Evolutionary conservation across 2,888 invertebrate genomes (phyloP), one percentile per base, ranked within the genome.

Genomic region (Cheilosia variabilis): DNA sequence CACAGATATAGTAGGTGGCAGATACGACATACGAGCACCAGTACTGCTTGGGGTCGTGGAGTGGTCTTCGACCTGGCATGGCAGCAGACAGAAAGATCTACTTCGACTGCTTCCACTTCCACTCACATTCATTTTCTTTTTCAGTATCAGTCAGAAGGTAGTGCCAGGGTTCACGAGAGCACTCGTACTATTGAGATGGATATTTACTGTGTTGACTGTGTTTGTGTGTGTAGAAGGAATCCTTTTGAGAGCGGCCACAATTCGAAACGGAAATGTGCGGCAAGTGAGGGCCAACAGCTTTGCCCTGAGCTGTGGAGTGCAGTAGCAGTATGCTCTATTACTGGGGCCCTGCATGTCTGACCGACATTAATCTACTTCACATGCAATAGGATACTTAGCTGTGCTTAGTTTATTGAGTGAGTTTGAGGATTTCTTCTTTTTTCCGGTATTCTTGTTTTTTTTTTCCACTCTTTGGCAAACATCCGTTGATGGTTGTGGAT

Each of bases 321-420:
- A 80, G 41, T 79, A 55, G 75, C 80, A 80, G 41, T 73, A 60
- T 68, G 53, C 69, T 71, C 19, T 63, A 69, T 80, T 75, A 79
- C 71, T 72, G 77, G 22, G 17, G 22, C 27, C 76, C 81, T 68
- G 81, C 86, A 86, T 86, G 86, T 77, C 72, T 60, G 72, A 53
- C 86, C 68, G 72, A 76, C 76, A 86, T 86, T 81, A 81, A 86
- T 86, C 86, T 81, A 81, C 86, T 86, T 57, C 76, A 81, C 86
- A 86, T 86, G 86, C 86, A 72, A 86, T 86, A 57, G 86, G 77
- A 81, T 81, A 86, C 86, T 86, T 86, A 86, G 77, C 71, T 58
- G 86, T 81, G 66, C 68, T 81, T 57, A 77, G 76, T 86, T 81
- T 86, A 86, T 86, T 86, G 81, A 71, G 86, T 76, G 86, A 86